A percentile compares a stretch with the other conserved stretches of the same genome.
Evolutionary conservation across 1,140 invertebrate genomes (phyloP).

Genomic region (Teleopsis dalmanni): DNA sequence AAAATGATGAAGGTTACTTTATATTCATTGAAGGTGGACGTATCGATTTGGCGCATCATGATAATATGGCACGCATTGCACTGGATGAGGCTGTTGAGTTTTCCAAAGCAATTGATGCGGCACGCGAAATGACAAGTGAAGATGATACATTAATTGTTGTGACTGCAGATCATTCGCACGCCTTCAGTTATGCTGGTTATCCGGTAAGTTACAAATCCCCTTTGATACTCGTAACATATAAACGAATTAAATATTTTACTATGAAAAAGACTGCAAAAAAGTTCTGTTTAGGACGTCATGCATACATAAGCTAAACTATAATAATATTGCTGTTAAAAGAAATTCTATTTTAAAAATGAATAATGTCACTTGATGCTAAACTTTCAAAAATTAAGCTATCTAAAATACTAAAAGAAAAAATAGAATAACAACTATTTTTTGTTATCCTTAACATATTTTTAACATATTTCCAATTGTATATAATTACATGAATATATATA

Average conservation of each 20-base stretch:
- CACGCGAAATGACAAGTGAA: constrained; percentile 50
- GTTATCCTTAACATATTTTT: not conserved
- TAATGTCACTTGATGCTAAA: not conserved
- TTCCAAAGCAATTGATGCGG: constrained; percentile 56
- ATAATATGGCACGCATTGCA: constrained; percentile 55
- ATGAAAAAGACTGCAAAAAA: not conserved
- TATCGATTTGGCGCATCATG: constrained; percentile 69
- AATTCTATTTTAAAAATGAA: not conserved
- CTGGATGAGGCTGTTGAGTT: constrained; percentile 63
- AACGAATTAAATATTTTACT: not conserved
- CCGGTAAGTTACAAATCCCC: constrained; percentile 34
- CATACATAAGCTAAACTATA: not conserved
- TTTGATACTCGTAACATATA: not conserved
- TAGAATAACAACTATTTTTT: not conserved
- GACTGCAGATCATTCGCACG: constrained; percentile 63
- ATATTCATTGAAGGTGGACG: constrained; percentile 59
- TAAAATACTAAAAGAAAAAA: not conserved
- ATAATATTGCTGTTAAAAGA: not conserved
- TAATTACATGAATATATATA: not conserved
- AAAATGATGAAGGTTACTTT: constrained; percentile 61
- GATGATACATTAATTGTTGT: constrained; percentile 62
- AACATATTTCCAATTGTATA: not conserved
- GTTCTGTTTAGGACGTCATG: not conserved
- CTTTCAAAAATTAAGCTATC: not conserved
- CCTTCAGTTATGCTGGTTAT: constrained; percentile 62